Conservation (phyloP, 2,888 invertebrate species). For the Dasypogon diadema region DNA sequence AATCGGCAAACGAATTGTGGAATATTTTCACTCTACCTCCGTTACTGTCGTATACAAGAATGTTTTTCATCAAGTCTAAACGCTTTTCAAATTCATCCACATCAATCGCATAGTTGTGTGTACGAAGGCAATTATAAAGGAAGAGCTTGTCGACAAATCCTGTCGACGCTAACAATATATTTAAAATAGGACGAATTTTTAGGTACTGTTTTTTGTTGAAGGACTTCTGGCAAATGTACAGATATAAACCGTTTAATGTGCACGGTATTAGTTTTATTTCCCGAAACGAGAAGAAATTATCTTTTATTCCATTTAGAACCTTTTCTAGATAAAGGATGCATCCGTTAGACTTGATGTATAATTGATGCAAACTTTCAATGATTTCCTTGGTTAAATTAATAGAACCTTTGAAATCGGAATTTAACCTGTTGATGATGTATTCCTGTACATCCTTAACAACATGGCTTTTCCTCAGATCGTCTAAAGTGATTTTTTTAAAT, state of each 20-base stretch:
- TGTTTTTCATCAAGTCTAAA: constrained; percentile 78
- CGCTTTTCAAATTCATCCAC: constrained; percentile 85
- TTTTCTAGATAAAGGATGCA: constrained; percentile 89
- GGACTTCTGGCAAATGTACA: constrained; percentile 94
- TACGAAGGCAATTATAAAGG: constrained; percentile 84
- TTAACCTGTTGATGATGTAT: constrained; percentile 90
- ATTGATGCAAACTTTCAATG: constrained; percentile 93
- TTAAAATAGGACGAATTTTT: constrained; percentile 86
- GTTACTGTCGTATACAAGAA: constrained; percentile 66
- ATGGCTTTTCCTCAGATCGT: constrained; percentile 88
- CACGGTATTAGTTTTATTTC: constrained; percentile 95
- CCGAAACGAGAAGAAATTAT: constrained; percentile 90
- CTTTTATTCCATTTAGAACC: constrained; percentile 91
- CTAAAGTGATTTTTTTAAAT: constrained; percentile 91
- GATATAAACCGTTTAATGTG: constrained; percentile 92
- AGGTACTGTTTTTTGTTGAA: constrained; percentile 91
- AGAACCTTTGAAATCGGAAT: constrained; percentile 87
- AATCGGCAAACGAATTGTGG: constrained; percentile 95
- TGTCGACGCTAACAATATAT: constrained; percentile 88
- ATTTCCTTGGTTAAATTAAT: constrained; percentile 92
- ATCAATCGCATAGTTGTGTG: constrained; percentile 82
- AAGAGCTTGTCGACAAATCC: constrained; percentile 86
- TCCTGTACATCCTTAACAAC: constrained; percentile 96
- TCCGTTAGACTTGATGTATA: constrained; percentile 96
- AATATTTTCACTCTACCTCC: constrained; percentile 73